Percentiles rank a stretch among this genome's conserved stretches.
Conservation (phyloP, 1,140 invertebrate genomes). For the Ostrea edulis region DNA sequence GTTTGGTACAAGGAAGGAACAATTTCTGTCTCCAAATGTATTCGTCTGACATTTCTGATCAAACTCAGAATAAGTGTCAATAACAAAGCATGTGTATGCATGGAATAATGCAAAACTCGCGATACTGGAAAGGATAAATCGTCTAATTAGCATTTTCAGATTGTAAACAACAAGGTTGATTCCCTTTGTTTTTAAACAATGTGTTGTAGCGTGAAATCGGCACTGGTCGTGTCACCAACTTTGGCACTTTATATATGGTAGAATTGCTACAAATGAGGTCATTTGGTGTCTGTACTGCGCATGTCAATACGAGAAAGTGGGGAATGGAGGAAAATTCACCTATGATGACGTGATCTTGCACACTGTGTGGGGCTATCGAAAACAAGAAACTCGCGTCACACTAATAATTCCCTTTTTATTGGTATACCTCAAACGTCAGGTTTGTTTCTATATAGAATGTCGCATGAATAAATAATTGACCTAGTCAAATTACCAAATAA, state of each 20-base stretch:
- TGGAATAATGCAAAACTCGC: background rate
- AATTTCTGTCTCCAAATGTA: background rate
- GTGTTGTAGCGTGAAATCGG: background rate
- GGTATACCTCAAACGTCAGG: slow-evolving; percentile 2
- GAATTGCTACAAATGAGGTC: slow-evolving; percentile 6
- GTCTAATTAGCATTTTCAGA: background rate
- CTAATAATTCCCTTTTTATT: background rate
- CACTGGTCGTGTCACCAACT: background rate
- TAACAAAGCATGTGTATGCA: background rate
- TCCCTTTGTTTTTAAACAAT: background rate
- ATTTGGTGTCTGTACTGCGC: background rate
- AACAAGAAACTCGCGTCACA: background rate
- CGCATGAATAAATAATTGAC: background rate
- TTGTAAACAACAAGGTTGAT: background rate
- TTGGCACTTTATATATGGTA: background rate
- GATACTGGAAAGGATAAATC: background rate
- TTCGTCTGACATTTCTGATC: background rate
- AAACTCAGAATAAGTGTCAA: background rate
- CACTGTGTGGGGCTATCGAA: background rate
- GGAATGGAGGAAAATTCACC: slow-evolving; percentile 9
- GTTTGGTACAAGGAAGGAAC: slow-evolving; percentile 13
- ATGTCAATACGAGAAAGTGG: slow-evolving; percentile 1
- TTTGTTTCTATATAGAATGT: background rate
- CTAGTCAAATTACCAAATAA: background rate
- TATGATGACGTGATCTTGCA: background rate